These are phyloP conservation scores for Colletes collaris DNA, from an alignment of 2,888 invertebrate species.

Conservation along the genomic window DNA sequence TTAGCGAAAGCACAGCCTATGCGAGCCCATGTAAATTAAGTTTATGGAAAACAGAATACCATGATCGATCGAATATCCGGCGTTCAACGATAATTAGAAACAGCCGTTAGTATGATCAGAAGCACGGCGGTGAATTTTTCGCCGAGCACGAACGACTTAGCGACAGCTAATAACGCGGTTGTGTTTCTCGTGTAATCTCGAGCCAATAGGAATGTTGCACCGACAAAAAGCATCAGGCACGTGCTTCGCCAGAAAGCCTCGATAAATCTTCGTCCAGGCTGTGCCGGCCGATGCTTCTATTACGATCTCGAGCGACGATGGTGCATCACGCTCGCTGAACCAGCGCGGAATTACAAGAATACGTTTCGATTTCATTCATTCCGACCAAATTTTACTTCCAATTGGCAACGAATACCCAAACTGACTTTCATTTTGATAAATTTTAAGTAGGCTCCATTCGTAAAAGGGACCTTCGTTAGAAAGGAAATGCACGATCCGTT, in stretches of 20 bases:
- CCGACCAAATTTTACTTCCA: too few species aligned
- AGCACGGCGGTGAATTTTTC: conserved; percentile 22
- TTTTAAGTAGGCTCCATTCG: too few species aligned
- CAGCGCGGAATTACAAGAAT: conserved; percentile 33
- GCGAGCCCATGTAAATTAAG: too few species aligned
- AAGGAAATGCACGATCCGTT: too few species aligned
- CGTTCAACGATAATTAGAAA: too few species aligned
- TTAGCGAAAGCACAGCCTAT: too few species aligned
- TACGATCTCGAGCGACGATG: conserved; percentile 62
- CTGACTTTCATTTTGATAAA: too few species aligned
- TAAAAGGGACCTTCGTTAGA: too few species aligned
- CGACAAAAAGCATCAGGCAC: conserved; percentile 63
- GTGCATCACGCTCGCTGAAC: conserved; percentile 63
- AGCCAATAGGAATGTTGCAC: conserved; percentile 62
- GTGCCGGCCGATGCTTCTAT: conserved; percentile 57
- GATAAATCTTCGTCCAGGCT: conserved; percentile 67
- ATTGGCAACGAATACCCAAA: too few species aligned
- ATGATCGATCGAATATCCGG: too few species aligned
- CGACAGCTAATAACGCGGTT: conserved; percentile 56
- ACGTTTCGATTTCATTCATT: background rate
- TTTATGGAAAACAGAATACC: too few species aligned
- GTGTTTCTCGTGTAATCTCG: conserved; percentile 36
- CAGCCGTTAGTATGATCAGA: too few species aligned
- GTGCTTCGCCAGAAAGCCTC: conserved; percentile 62
- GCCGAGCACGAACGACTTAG: conserved; percentile 23